Conservation (phyloP, 2,888 invertebrate species). For the Ellobium chinense region DNA sequence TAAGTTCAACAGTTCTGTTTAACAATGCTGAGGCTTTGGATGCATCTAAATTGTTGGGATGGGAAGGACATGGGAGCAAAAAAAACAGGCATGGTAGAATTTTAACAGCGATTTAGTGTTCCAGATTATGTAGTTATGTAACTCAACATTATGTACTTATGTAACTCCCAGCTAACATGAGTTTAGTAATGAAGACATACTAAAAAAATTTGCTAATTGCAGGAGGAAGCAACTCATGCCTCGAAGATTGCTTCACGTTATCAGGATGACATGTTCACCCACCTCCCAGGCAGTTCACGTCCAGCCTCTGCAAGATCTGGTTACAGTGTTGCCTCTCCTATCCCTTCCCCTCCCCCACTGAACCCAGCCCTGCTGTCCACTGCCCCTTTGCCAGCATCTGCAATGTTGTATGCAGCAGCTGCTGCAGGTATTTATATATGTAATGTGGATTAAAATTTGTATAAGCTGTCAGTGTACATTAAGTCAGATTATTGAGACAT, state of each 20-base stretch:
- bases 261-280: conserved; percentile 65
- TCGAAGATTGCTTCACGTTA: conserved; percentile 69
- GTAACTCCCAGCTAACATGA: too few species aligned
- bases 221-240: conserved; percentile 51
- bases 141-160: too few species aligned
- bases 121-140: too few species aligned
- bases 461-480: neutral
- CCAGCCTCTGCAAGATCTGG: conserved; percentile 62
- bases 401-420: conserved; percentile 70
- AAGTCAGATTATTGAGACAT: neutral
- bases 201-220: too few species aligned
- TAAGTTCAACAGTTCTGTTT: too few species aligned
- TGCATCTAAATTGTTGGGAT: too few species aligned
- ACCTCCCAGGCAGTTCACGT: conserved; percentile 60
- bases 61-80: too few species aligned
- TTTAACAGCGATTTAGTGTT: too few species aligned
- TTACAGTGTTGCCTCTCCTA: conserved; percentile 54
- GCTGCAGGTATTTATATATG: conserved; percentile 75
- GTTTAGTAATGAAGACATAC: too few species aligned
- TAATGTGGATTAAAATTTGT: too few species aligned
- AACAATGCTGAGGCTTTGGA: too few species aligned
- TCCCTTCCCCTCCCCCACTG: conserved; percentile 68
- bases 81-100: too few species aligned
- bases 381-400: conserved; percentile 66
- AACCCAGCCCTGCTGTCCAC: conserved; percentile 66